Conservation (phyloP, 2,113 vertebrate genomes). For the Trochalopteron elliotii region DNA sequence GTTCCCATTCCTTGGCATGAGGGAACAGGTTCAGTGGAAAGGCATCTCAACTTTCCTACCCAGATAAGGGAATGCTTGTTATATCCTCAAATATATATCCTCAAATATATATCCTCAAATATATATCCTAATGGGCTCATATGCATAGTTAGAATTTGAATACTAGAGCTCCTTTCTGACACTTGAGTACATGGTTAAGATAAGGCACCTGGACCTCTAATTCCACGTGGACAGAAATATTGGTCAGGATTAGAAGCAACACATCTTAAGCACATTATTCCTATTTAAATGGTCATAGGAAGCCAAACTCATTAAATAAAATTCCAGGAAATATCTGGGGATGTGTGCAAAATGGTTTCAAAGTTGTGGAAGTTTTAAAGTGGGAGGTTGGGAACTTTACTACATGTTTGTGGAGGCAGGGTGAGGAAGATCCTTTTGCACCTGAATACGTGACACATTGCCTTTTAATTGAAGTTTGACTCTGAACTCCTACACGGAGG, state of each 20-base stretch:
- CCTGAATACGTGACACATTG: background rate
- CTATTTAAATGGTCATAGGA: background rate
- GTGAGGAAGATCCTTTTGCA: background rate
- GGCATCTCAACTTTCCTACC: background rate
- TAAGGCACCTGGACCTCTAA: background rate
- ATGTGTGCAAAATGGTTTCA: background rate
- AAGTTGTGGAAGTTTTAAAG: background rate
- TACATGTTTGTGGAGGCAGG: background rate
- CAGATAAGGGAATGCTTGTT: background rate
- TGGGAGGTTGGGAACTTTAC: background rate
- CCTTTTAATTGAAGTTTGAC: background rate
- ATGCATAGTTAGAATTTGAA: background rate
- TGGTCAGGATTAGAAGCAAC: background rate
- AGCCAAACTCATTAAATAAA: background rate
- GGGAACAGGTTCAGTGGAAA: background rate
- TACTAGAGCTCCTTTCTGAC: background rate
- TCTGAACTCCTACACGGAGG: background rate
- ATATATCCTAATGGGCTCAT: no score
- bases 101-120: background rate
- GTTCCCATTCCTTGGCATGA: background rate
- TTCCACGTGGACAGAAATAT: background rate
- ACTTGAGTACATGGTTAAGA: background rate
- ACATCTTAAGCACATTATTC: background rate
- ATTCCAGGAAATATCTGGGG: background rate
- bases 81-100: background rate